A percentile compares a stretch with the other conserved stretches of the same genome.
Evolutionary conservation across 2,113 vertebrate species (phyloP).

Genomic region (Spilogale gracilis): DNA sequence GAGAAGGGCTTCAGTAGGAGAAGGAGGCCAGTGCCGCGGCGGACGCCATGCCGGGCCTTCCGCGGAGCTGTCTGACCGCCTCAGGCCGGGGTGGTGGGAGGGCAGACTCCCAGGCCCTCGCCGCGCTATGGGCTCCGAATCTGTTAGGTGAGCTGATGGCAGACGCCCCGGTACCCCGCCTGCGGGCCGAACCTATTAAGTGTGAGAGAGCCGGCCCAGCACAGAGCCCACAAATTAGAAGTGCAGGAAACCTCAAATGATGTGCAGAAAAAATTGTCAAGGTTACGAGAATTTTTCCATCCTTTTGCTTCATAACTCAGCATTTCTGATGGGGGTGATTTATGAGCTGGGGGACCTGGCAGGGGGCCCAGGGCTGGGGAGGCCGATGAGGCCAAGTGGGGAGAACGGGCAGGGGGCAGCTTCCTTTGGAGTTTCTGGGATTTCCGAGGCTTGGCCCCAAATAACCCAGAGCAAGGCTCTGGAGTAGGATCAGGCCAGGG

Average conservation of each 20-base stretch:
- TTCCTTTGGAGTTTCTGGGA: neutral
- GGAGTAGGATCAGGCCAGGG: rapidly evolving
- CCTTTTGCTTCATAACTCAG: conserved; percentile 79
- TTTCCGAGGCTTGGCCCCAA: neutral
- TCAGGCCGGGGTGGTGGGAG: conserved; percentile 53
- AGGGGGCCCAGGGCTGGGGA: rapidly evolving
- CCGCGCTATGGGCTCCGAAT: conserved; percentile 67
- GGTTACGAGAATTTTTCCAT: conserved; percentile 78
- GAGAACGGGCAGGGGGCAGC: neutral
- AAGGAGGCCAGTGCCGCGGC: conserved; percentile 60
- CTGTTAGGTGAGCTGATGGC: conserved; percentile 84
- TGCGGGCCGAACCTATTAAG: conserved; percentile 72
- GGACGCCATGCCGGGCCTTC: conserved; percentile 69
- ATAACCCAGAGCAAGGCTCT: neutral
- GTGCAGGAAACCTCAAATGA: conserved; percentile 87
- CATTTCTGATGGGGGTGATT: conserved; percentile 82
- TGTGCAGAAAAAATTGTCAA: conserved; percentile 84
- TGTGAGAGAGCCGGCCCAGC: conserved; percentile 73
- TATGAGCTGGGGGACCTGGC: conserved; percentile 33
- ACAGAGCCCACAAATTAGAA: conserved; percentile 80
- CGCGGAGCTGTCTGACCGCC: conserved; percentile 57
- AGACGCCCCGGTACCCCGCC: conserved; percentile 66
- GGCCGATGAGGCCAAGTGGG: neutral
- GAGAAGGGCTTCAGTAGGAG: conserved; percentile 55
- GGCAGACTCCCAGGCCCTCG: conserved; percentile 69